Percentiles rank a stretch among this genome's conserved stretches.
Conservation (phyloP, 2,797 vertebrate species). For the Clarias fuscus region DNA sequence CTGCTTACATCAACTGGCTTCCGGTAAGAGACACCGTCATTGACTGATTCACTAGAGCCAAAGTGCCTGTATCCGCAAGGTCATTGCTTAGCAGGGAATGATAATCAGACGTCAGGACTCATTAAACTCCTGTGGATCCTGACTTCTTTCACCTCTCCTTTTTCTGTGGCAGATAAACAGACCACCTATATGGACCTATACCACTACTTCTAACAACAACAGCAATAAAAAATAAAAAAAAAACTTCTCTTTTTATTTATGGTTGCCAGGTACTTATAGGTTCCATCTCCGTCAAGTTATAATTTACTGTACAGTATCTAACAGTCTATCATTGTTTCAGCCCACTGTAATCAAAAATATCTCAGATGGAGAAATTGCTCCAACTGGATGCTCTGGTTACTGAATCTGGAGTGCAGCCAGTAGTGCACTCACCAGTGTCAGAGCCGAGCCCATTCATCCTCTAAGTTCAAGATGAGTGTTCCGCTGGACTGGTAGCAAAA, state of each 20-base stretch:
- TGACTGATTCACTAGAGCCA: constrained; percentile 56
- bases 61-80: constrained; percentile 55
- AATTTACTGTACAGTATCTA: not conserved
- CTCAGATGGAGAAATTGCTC: constrained; percentile 46
- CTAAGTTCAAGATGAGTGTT: constrained; percentile 20
- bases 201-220: too few relatives aligned
- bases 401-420: constrained; percentile 39
- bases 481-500: constrained; percentile 9
- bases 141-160: not conserved
- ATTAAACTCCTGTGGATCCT: constrained; percentile 8
- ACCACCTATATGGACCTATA: not conserved
- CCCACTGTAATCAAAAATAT: constrained; percentile 17
- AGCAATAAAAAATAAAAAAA: not conserved
- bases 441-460: constrained; percentile 16
- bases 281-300: not conserved
- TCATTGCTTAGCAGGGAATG: constrained; percentile 35
- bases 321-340: not conserved
- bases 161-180: not conserved
- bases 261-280: not conserved
- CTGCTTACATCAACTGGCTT: constrained; percentile 55
- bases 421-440: constrained; percentile 41
- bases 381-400: constrained; percentile 26
- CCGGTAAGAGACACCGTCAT: constrained; percentile 52
- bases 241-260: not conserved
- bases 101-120: constrained; percentile 31